These are phyloP conservation scores for Menura novaehollandiae DNA, from an alignment of 2,113 vertebrate genomes.

Conservation along the genomic window DNA sequence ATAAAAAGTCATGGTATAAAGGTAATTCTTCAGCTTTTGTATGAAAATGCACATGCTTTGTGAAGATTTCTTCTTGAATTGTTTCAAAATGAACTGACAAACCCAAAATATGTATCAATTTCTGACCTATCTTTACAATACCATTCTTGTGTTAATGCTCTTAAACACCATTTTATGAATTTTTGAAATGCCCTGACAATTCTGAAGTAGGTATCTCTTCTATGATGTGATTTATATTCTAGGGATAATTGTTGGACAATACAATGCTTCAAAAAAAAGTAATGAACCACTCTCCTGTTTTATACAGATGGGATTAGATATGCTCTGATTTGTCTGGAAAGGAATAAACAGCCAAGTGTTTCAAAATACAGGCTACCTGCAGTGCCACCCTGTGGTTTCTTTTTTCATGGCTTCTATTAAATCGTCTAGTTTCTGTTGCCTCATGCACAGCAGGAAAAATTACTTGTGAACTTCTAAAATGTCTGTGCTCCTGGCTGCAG, in stretches of 20 bases:
- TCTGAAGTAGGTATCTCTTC: not conserved
- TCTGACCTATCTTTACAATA: not conserved
- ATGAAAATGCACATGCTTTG: not conserved
- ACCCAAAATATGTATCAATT: not conserved
- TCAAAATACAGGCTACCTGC: not conserved
- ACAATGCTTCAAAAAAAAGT: not conserved
- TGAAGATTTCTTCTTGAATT: not conserved
- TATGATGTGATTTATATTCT: not conserved
- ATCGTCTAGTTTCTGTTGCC: not conserved
- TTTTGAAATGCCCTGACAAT: not conserved
- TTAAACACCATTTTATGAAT: not conserved
- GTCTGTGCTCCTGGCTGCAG: not conserved
- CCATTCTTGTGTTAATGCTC: not conserved
- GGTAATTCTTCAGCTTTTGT: not conserved
- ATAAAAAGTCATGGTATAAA: not conserved
- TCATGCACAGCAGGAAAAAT: rapidly evolving
- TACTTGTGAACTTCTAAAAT: not conserved
- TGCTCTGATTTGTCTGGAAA: not conserved
- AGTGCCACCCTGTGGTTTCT: slow-evolving; percentile 50
- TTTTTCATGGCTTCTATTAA: not conserved
- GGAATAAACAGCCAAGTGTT: not conserved
- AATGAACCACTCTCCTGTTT: not conserved
- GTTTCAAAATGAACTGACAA: not conserved
- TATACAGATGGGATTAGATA: not conserved
- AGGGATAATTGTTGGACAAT: not conserved